phyloP scores from a whole-genome alignment of 2,888 invertebrate species.

The Microctonus hyperodae region DNA sequence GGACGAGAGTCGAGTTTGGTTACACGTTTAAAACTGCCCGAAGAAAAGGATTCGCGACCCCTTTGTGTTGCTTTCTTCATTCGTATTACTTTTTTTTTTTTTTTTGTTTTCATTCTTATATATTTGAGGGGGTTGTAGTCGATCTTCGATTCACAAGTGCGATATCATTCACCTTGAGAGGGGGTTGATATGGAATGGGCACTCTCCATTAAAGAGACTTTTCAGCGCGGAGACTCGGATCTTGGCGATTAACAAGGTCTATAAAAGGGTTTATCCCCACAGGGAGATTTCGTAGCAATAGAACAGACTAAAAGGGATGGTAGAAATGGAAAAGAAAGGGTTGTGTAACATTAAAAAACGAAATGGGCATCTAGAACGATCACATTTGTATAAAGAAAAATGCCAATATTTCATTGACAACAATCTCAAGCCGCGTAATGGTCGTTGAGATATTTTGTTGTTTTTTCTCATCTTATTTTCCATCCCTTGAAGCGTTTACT shows the following conservation, averaged over 20 bases:
- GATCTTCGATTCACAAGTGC: slow-evolving; percentile 22
- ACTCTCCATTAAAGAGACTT: slow-evolving; percentile 42
- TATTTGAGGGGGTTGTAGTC: slow-evolving; percentile 8
- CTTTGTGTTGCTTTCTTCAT: slow-evolving; percentile 16
- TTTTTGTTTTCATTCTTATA: slow-evolving; percentile 11
- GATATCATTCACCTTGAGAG: not conserved
- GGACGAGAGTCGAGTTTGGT: slow-evolving; percentile 20
- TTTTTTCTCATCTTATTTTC: not conserved
- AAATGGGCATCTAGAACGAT: not conserved
- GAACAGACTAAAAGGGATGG: slow-evolving; percentile 35
- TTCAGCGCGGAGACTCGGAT: slow-evolving; percentile 41
- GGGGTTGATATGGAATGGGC: slow-evolving; percentile 23
- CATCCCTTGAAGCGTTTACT: slow-evolving; percentile 23
- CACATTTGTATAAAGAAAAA: slow-evolving; percentile 40
- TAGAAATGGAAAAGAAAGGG: slow-evolving; percentile 13
- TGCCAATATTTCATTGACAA: slow-evolving; percentile 63
- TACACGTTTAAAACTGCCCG: slow-evolving; percentile 27
- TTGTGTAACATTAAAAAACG: not conserved
- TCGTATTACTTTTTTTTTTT: slow-evolving; percentile 19
- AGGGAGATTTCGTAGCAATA: slow-evolving; percentile 41
- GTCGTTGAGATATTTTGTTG: slow-evolving; percentile 30
- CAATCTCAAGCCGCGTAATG: slow-evolving; percentile 61
- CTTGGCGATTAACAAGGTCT: slow-evolving; percentile 51
- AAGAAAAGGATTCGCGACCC: slow-evolving; percentile 21
- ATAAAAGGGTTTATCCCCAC: slow-evolving; percentile 52